Evolutionary conservation across 2,888 invertebrate species (phyloP).

Genomic region (Rhagophthalmus giganteus): DNA sequence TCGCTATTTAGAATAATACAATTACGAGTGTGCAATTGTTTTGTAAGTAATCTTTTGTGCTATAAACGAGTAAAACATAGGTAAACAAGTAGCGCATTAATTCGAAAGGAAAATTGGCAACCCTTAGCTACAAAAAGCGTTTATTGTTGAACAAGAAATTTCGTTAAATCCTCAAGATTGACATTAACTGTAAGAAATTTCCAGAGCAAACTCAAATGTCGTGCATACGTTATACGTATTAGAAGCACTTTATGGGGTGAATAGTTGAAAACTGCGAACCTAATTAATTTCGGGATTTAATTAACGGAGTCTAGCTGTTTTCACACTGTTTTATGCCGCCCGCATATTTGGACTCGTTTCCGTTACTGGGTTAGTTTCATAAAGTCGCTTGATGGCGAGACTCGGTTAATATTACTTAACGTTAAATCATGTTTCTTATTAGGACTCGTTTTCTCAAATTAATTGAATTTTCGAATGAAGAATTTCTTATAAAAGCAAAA

Average conservation of each 20-base stretch:
- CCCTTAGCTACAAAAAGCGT: slow-evolving; percentile 16
- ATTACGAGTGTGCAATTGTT: slow-evolving; percentile 20
- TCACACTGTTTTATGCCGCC: slow-evolving; percentile 40
- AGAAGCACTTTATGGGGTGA: slow-evolving; percentile 38
- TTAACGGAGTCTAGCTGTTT: slow-evolving; percentile 43
- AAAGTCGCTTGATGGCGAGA: slow-evolving; percentile 17
- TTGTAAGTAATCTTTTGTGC: slow-evolving; percentile 19
- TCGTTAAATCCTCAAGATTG: slow-evolving; percentile 16
- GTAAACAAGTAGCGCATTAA: slow-evolving; percentile 14
- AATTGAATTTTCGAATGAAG: slow-evolving; percentile 10
- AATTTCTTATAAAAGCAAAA: too few relatives aligned
- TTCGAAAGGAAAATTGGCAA: slow-evolving; percentile 20
- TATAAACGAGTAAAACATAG: too few relatives aligned
- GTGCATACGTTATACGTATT: slow-evolving; percentile 36
- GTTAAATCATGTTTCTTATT: slow-evolving; percentile 17
- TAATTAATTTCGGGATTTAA: slow-evolving; percentile 48
- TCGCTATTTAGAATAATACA: slow-evolving; percentile 14
- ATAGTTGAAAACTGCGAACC: slow-evolving; percentile 44
- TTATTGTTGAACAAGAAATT: slow-evolving; percentile 19
- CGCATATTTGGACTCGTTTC: slow-evolving; percentile 31
- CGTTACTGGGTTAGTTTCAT: slow-evolving; percentile 25
- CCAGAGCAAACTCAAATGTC: slow-evolving; percentile 28
- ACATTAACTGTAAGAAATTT: slow-evolving; percentile 32
- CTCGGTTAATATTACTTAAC: slow-evolving; percentile 24
- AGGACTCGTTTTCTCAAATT: slow-evolving; percentile 10